A percentile compares a stretch with the other conserved stretches of the same genome.
Conservation (phyloP, 2,113 vertebrate species). For the Pardalotus punctatus region DNA sequence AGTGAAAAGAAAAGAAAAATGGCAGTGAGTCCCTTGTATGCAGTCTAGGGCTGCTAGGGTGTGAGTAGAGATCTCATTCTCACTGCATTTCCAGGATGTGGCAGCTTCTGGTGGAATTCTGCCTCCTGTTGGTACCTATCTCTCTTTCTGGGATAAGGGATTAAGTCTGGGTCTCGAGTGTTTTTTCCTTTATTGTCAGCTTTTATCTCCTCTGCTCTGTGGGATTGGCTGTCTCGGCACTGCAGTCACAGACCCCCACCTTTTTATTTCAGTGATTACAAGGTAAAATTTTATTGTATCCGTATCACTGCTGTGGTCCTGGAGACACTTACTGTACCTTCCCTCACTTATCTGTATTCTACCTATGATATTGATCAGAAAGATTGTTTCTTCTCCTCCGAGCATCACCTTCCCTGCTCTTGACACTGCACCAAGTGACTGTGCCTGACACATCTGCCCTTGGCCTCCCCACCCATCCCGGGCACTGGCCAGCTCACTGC, state of each 20-base stretch:
- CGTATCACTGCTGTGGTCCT: not conserved
- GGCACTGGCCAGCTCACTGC: not conserved
- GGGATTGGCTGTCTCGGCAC: not conserved
- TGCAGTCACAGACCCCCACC: not conserved
- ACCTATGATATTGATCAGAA: not conserved
- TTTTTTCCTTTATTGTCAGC: not conserved
- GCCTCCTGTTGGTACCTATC: too few species aligned
- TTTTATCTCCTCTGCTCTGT: not conserved
- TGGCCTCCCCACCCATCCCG: not conserved
- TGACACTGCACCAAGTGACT: not conserved
- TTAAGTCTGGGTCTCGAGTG: not conserved
- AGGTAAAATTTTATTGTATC: not conserved
- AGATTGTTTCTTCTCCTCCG: not conserved
- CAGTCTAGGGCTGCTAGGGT: not conserved
- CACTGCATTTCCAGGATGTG: not conserved
- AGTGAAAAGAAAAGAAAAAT: not conserved
- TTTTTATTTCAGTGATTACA: not conserved
- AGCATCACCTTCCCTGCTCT: not conserved
- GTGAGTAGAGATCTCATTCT: not conserved
- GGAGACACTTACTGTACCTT: not conserved
- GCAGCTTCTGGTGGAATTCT: not conserved
- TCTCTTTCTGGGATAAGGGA: not conserved
- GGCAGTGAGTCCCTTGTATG: rapidly evolving
- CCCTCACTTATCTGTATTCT: not conserved
- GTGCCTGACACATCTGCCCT: not conserved